Conservation (phyloP, 1,140 invertebrate species). For the Cyphomyrmex costatus region DNA sequence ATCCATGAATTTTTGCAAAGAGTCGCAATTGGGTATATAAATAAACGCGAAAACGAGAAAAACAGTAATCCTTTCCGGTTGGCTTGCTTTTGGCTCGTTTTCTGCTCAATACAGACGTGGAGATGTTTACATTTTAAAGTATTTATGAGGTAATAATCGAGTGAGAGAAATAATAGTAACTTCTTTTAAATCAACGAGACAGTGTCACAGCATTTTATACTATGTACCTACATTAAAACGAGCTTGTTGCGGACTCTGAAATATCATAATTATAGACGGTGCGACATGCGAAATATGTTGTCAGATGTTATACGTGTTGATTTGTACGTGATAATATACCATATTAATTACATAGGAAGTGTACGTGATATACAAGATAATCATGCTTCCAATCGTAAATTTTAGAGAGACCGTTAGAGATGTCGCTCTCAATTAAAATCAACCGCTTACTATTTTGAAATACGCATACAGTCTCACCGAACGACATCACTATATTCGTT, state of each 20-base stretch:
- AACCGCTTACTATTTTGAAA: not conserved
- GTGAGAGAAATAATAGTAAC: constrained; percentile 16
- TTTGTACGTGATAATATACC: not conserved
- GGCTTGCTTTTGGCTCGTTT: not conserved
- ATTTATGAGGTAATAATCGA: constrained; percentile 4
- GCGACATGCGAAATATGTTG: constrained; percentile 26
- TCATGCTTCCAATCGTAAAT: not conserved
- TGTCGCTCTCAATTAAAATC: constrained; percentile 4
- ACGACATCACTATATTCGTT: not conserved
- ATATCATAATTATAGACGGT: constrained; percentile 39
- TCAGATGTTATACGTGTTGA: constrained; percentile 19
- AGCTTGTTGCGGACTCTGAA: constrained; percentile 13
- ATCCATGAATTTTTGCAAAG: not conserved
- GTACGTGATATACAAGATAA: not conserved
- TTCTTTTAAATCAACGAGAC: constrained; percentile 15
- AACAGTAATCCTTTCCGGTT: not conserved
- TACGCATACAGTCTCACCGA: not conserved
- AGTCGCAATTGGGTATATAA: not conserved
- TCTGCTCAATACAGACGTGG: not conserved
- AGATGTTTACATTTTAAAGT: not conserved
- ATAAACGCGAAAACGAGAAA: constrained; percentile 28
- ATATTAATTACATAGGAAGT: constrained; percentile 26
- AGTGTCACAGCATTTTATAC: not conserved
- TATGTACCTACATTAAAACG: not conserved
- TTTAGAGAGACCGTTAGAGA: not conserved